phyloP scores from a whole-genome alignment of 64 coral and sea anemone genomes.

The Pocillopora verrucosa region DNA sequence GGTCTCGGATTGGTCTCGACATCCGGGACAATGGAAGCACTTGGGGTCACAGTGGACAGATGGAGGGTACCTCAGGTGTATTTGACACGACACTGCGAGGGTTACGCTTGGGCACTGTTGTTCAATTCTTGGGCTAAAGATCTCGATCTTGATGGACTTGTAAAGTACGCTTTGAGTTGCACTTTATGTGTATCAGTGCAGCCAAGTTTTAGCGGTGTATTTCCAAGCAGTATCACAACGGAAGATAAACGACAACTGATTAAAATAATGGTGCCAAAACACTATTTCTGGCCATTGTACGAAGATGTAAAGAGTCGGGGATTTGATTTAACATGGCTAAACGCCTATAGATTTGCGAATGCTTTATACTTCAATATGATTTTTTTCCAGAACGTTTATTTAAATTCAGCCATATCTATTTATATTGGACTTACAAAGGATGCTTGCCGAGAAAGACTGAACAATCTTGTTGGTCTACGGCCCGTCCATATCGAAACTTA shows the following conservation, averaged over 20 bases:
- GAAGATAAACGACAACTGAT: constrained; percentile 15
- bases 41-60: constrained; percentile 40
- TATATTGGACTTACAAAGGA: constrained; percentile 21
- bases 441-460: not conserved
- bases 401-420: not conserved
- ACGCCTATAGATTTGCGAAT: constrained; percentile 1
- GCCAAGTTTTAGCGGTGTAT: not conserved
- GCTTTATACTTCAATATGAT: constrained; percentile 18
- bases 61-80: constrained; percentile 44
- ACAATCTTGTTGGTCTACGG: not conserved
- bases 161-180: constrained; percentile 21
- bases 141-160: constrained; percentile 20
- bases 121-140: constrained; percentile 55
- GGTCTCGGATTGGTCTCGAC: constrained; percentile 46
- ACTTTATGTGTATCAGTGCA: not conserved
- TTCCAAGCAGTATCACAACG: not conserved
- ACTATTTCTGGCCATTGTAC: constrained; percentile 6
- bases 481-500: constrained; percentile 26
- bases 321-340: constrained; percentile 32
- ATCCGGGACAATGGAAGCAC: constrained; percentile 15
- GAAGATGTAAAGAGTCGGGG: not conserved
- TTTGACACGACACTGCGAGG: constrained; percentile 14
- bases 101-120: constrained; percentile 40
- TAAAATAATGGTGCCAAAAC: constrained; percentile 5
- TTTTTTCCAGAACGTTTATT: not conserved